These are phyloP conservation scores for Micronycteris hirsuta DNA, from an alignment of 2,113 vertebrate species.

Conservation along the genomic window DNA sequence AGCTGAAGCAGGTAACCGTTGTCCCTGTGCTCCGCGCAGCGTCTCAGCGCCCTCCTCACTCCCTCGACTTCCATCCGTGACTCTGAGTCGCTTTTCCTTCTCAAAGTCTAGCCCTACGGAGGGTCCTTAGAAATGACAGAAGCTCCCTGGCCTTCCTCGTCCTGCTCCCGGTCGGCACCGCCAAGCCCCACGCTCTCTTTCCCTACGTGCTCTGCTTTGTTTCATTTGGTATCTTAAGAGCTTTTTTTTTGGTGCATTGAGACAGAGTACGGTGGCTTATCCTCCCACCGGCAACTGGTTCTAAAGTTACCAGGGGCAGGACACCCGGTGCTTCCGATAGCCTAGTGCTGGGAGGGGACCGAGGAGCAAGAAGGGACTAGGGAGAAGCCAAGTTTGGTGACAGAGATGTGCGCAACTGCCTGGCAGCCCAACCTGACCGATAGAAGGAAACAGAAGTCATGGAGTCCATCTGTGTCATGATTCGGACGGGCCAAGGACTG, in stretches of 20 bases:
- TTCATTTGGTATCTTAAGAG: background rate
- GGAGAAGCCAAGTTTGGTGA: background rate
- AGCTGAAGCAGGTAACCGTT: background rate
- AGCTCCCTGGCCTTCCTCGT: background rate
- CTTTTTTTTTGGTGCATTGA: too few species aligned
- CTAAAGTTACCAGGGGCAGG: background rate
- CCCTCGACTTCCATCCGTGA: accelerated
- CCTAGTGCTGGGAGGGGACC: background rate
- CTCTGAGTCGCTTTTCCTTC: background rate
- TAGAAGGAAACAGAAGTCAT: background rate
- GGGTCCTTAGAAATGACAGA: background rate
- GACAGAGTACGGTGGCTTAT: background rate
- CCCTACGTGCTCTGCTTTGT: background rate
- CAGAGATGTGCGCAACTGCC: background rate
- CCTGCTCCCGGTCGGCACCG: background rate
- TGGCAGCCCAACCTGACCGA: background rate
- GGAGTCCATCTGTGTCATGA: background rate
- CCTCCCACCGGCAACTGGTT: too few species aligned
- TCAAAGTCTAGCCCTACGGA: background rate
- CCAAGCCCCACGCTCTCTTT: background rate
- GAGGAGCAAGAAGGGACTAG: background rate
- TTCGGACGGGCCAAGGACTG: background rate
- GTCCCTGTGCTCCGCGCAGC: accelerated
- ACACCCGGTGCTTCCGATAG: background rate
- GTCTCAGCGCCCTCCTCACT: too few species aligned